These are phyloP conservation scores for Geococcyx californianus DNA, from an alignment of 2,113 vertebrate genomes.

Conservation along the genomic window DNA sequence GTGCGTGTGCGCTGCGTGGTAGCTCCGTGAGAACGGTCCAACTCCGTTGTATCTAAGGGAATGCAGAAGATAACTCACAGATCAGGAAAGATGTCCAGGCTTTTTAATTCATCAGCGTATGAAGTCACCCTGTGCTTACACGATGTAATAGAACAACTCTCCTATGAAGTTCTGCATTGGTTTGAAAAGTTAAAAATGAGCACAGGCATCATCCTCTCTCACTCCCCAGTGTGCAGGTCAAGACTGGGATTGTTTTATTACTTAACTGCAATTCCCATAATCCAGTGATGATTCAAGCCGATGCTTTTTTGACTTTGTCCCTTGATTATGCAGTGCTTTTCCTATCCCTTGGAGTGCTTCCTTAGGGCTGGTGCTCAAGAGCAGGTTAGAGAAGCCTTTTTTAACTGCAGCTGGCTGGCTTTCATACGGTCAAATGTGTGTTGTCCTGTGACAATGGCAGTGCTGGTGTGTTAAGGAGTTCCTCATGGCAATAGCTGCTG, in stretches of 20 bases:
- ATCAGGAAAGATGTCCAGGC: background rate
- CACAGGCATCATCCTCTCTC: background rate
- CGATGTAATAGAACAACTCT: fast-evolving
- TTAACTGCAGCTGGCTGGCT: background rate
- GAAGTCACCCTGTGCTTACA: background rate
- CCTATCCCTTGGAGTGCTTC: background rate
- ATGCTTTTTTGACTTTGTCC: slow-evolving; percentile 36
- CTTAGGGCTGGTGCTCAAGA: background rate
- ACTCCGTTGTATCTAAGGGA: background rate
- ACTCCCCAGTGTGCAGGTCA: background rate
- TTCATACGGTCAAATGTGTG: background rate
- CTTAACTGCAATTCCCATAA: background rate
- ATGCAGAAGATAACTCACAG: background rate
- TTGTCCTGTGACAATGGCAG: background rate
- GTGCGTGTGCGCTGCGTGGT: background rate
- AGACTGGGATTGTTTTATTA: background rate
- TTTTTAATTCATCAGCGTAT: background rate
- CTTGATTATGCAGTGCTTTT: background rate
- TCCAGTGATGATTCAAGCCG: background rate
- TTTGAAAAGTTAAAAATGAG: background rate
- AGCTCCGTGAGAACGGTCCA: background rate
- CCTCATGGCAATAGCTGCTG: background rate
- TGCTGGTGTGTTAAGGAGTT: background rate
- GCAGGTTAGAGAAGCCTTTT: background rate
- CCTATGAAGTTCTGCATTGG: background rate